Evolutionary conservation across 2,888 invertebrate genomes (phyloP).

Genomic region (Mongoloraphidia duomilia): DNA sequence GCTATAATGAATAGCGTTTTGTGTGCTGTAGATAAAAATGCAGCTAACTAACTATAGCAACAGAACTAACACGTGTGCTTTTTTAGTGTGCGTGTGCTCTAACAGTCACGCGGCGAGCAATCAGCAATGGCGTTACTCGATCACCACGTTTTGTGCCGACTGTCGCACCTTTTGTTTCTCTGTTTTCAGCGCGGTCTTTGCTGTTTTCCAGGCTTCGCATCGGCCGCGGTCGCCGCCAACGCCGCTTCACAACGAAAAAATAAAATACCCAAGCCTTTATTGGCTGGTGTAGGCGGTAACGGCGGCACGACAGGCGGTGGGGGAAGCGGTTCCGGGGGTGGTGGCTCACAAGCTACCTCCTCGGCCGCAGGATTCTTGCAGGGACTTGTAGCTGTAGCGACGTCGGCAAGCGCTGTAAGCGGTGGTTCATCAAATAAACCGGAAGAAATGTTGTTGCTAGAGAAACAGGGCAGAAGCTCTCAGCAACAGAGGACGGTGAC

Average conservation of each 20-base stretch:
- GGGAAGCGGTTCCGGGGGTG: slow-evolving; percentile 16
- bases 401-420: slow-evolving; percentile 22
- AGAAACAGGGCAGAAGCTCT: slow-evolving; percentile 62
- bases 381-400: slow-evolving; percentile 30
- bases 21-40: no score
- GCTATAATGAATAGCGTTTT: no score
- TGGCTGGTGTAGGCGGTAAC: slow-evolving; percentile 45
- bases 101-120: no score
- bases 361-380: slow-evolving; percentile 24
- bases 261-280: slow-evolving; percentile 60
- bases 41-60: no score
- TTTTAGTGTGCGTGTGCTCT: no score
- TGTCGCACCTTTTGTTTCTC: slow-evolving; percentile 32
- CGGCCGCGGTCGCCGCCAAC: slow-evolving; percentile 47
- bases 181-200: slow-evolving; percentile 67
- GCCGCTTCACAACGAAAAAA: slow-evolving; percentile 43
- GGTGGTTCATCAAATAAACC: slow-evolving; percentile 33
- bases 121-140: no score
- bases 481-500: slow-evolving; percentile 55
- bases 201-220: slow-evolving; percentile 73
- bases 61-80: no score
- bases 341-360: slow-evolving; percentile 16
- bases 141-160: no score
- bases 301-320: slow-evolving; percentile 25
- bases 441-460: slow-evolving; percentile 58